Conservation (phyloP, 2,888 invertebrate genomes). For the Macroteleia sp. region DNA sequence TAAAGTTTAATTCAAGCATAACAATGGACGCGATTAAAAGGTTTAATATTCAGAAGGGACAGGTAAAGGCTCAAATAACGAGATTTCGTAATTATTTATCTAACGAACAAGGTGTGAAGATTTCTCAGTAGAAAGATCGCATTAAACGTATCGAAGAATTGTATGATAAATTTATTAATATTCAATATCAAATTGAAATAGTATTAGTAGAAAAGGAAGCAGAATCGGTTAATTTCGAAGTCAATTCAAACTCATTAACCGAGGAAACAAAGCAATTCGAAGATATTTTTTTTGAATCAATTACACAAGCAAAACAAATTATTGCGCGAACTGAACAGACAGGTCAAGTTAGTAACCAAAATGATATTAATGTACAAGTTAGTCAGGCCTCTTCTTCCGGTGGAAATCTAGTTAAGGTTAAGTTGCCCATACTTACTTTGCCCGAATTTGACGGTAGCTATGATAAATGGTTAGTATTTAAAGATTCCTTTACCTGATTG, state of each 20-base stretch:
- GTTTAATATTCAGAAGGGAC: conserved; percentile 1
- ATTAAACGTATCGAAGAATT: neutral
- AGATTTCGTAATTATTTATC: neutral
- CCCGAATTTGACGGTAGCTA: conserved; percentile 45
- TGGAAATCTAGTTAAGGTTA: conserved; percentile 7
- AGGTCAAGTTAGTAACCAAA: neutral
- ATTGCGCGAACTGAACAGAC: neutral
- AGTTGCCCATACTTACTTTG: conserved; percentile 46
- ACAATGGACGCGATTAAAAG: neutral
- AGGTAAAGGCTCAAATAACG: neutral
- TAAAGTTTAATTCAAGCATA: neutral
- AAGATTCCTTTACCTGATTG: conserved; percentile 39
- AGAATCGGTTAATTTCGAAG: neutral
- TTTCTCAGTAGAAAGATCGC: neutral
- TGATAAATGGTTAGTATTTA: conserved; percentile 42
- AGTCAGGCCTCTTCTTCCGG: neutral
- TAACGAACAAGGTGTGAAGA: neutral
- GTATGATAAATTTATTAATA: neutral
- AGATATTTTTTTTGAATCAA: neutral
- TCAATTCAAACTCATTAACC: neutral
- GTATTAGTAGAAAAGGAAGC: neutral
- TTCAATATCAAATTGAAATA: neutral
- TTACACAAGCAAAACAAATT: neutral
- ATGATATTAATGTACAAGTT: neutral
- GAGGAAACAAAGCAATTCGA: conserved; percentile 1